phyloP scores from a whole-genome alignment of 2,888 invertebrate species.

The Hyposoter didymator region DNA sequence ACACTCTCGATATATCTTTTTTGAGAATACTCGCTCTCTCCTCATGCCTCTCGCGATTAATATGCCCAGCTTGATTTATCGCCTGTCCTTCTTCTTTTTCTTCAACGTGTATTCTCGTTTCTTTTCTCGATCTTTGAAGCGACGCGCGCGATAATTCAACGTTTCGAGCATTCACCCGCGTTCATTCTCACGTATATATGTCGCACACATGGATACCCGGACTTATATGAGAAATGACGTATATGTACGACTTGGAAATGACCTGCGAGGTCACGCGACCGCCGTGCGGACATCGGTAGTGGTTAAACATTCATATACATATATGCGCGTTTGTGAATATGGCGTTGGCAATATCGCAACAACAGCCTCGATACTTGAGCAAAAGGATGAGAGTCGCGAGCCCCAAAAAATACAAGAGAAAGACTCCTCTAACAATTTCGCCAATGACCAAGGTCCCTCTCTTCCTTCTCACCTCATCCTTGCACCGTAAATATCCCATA shows the following conservation, averaged over 20 bases:
- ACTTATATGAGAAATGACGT: conserved; percentile 37
- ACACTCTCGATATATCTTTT: conserved; percentile 33
- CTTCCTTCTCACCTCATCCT: conserved; percentile 27
- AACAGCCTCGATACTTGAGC: conserved; percentile 51
- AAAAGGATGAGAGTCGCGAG: conserved; percentile 31
- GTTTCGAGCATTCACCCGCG: conserved; percentile 59
- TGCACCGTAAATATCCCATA: conserved; percentile 29
- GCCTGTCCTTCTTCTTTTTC: conserved; percentile 63
- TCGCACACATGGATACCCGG: neutral
- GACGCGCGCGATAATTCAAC: conserved; percentile 71
- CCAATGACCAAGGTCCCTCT: conserved; percentile 62
- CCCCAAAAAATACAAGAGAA: conserved; percentile 8
- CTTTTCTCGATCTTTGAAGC: conserved; percentile 68
- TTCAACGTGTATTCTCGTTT: conserved; percentile 53
- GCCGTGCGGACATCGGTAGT: conserved; percentile 58
- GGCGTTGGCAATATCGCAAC: conserved; percentile 26
- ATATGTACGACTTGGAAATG: conserved; percentile 42
- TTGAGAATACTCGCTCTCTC: conserved; percentile 46
- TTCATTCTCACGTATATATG: conserved; percentile 9
- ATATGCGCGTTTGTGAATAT: conserved; percentile 7
- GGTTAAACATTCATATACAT: conserved; percentile 7
- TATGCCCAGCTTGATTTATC: conserved; percentile 67
- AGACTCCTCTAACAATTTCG: conserved; percentile 52
- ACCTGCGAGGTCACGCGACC: conserved; percentile 65
- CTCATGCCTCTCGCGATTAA: conserved; percentile 62